Conservation (phyloP, 1,140 invertebrate genomes). For the Aphelenchoides avenae region DNA sequence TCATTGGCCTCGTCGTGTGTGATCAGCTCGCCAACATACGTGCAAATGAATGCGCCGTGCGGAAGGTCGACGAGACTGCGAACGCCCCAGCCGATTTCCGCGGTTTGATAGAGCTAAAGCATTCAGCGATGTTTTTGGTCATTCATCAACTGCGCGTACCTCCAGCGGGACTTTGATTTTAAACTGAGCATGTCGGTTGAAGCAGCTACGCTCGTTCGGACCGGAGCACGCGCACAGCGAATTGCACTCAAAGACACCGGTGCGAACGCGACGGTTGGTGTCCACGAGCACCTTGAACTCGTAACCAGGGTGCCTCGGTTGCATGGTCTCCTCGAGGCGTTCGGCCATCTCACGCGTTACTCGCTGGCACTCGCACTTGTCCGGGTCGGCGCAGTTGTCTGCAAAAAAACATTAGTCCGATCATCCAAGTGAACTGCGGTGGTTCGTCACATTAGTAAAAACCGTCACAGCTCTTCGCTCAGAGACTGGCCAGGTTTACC, state of each 20-base stretch:
- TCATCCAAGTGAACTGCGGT: neutral
- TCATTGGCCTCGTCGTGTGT: no score
- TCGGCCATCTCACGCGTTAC: conserved; percentile 21
- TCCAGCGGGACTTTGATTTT: conserved; percentile 25
- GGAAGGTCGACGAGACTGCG: conserved; percentile 89
- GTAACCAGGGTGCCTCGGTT: conserved; percentile 16
- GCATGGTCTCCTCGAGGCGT: conserved; percentile 20
- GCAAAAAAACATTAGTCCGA: neutral
- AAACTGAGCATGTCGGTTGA: conserved; percentile 29
- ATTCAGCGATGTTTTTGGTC: neutral
- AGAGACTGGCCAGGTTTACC: no score
- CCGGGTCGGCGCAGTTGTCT: conserved; percentile 28
- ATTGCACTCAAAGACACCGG: conserved; percentile 33
- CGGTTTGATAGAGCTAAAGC: conserved; percentile 28
- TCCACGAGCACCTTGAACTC: conserved; percentile 18
- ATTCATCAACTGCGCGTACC: conserved; percentile 17
- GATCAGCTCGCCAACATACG: conserved; percentile 76
- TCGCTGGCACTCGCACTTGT: conserved; percentile 30
- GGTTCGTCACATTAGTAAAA: conserved; percentile 15
- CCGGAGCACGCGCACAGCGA: neutral
- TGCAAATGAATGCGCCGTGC: conserved; percentile 46
- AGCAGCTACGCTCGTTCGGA: conserved; percentile 4
- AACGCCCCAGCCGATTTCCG: conserved; percentile 79
- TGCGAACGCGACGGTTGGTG: conserved; percentile 30
- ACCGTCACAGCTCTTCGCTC: no score